Evolutionary conservation across 2,888 invertebrate species (phyloP).

Genomic region (Ganaspis brasiliensis): DNA sequence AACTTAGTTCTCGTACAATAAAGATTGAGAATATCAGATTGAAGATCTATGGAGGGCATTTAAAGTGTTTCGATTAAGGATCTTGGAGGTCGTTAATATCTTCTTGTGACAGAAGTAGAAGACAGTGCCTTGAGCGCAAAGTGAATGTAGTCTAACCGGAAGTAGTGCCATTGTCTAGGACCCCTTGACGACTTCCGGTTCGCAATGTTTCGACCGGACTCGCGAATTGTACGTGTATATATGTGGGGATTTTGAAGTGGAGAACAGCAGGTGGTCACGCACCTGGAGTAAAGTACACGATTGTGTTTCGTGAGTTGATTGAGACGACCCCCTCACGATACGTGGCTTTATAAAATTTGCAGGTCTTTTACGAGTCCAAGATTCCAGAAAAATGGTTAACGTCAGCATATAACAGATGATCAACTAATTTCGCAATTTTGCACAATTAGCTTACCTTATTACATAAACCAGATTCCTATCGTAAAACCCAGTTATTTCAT

Average conservation of each 20-base stretch:
- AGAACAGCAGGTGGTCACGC: slow-evolving; percentile 75
- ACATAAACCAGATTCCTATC: too few species aligned
- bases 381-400: too few species aligned
- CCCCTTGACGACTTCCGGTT: slow-evolving; percentile 67
- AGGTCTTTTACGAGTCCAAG: slow-evolving; percentile 54
- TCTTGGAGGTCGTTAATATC: slow-evolving; percentile 22
- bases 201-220: slow-evolving; percentile 72
- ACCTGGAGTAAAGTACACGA: slow-evolving; percentile 69
- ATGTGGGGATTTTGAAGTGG: slow-evolving; percentile 65
- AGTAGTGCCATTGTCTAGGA: slow-evolving; percentile 68
- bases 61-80: not conserved
- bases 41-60: not conserved
- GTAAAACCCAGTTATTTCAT: too few species aligned
- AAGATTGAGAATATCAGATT: not conserved
- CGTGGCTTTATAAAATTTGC: slow-evolving; percentile 22
- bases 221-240: slow-evolving; percentile 63
- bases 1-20: too few species aligned
- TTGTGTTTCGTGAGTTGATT: slow-evolving; percentile 52
- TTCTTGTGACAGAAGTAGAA: slow-evolving; percentile 49
- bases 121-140: slow-evolving; percentile 47
- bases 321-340: slow-evolving; percentile 42
- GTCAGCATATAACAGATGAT: too few species aligned
- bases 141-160: slow-evolving; percentile 30
- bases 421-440: too few species aligned
- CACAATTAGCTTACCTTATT: too few species aligned